phyloP scores from a whole-genome alignment of 2,113 vertebrate species.

The Drymodes brunneopygia region DNA sequence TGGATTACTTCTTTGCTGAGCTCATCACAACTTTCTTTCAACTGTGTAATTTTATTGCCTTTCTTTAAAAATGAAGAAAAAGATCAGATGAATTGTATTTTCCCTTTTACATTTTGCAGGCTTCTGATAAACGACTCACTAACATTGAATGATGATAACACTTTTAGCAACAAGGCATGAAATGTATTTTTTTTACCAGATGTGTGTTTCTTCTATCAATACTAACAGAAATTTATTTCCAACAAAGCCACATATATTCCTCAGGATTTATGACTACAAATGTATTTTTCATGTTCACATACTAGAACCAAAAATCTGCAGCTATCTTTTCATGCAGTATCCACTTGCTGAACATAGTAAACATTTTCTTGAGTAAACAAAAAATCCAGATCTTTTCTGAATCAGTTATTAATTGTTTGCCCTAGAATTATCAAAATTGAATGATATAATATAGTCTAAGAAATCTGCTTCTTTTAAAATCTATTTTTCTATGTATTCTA shows the following conservation, averaged over 20 bases:
- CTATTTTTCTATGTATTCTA: not conserved
- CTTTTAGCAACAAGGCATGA: not conserved
- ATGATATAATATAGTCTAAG: not conserved
- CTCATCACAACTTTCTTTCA: constrained; percentile 82
- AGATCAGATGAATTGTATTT: not conserved
- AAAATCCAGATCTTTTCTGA: not conserved
- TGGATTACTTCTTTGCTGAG: constrained; percentile 81
- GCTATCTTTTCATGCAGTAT: not conserved
- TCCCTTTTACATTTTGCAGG: not conserved
- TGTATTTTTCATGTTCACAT: not conserved
- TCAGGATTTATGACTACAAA: not conserved
- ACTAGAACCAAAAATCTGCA: not conserved
- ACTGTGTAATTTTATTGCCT: constrained; percentile 60
- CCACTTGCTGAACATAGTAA: not conserved
- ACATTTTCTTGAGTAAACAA: not conserved
- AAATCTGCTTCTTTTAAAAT: not conserved
- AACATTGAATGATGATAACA: not conserved
- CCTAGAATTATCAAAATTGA: not conserved
- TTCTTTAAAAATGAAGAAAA: constrained; percentile 72
- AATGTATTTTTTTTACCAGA: not conserved
- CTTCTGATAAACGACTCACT: not conserved
- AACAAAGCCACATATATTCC: not conserved
- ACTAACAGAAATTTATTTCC: not conserved
- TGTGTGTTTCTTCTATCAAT: not conserved
- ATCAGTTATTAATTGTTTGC: not conserved